A percentile compares a stretch with the other conserved stretches of the same genome.
Conservation (phyloP, 2,888 invertebrate species). For the Noctua fimbriata region DNA sequence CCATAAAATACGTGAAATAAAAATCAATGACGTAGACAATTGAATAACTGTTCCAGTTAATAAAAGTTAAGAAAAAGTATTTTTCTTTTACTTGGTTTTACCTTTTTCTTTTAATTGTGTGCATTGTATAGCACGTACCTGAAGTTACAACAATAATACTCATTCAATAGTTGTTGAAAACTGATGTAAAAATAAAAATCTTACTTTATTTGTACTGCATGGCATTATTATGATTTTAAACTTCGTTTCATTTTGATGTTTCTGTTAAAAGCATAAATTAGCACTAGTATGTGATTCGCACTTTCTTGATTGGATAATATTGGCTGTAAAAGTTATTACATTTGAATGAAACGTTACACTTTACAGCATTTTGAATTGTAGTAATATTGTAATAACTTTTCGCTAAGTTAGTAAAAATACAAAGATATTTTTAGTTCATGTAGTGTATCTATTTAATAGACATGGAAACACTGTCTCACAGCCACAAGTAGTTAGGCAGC, state of each 20-base stretch:
- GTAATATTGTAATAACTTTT: not conserved
- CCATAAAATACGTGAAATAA: not conserved
- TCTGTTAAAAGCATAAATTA: constrained; percentile 27
- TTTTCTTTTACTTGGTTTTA: not conserved
- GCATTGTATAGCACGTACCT: not conserved
- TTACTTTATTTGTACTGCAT: not conserved
- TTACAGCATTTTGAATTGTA: not conserved
- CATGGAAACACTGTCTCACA: too few species aligned
- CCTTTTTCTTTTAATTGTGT: not conserved
- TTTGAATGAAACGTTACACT: constrained; percentile 1
- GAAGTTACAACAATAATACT: not conserved
- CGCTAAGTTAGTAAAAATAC: not conserved
- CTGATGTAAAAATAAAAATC: not conserved
- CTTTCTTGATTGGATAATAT: constrained; percentile 42
- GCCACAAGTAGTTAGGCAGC: too few species aligned
- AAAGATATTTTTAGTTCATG: not conserved
- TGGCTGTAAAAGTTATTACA: constrained; percentile 3
- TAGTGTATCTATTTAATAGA: too few species aligned
- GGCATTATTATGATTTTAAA: not conserved
- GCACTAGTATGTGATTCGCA: constrained; percentile 28
- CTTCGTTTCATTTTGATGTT: not conserved
- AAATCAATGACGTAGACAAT: not conserved
- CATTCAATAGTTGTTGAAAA: not conserved
- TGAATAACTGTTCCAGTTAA: not conserved
- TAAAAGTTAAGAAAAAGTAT: not conserved